phyloP scores from a whole-genome alignment of 2,888 invertebrate genomes.

The Cloeon dipterum region DNA sequence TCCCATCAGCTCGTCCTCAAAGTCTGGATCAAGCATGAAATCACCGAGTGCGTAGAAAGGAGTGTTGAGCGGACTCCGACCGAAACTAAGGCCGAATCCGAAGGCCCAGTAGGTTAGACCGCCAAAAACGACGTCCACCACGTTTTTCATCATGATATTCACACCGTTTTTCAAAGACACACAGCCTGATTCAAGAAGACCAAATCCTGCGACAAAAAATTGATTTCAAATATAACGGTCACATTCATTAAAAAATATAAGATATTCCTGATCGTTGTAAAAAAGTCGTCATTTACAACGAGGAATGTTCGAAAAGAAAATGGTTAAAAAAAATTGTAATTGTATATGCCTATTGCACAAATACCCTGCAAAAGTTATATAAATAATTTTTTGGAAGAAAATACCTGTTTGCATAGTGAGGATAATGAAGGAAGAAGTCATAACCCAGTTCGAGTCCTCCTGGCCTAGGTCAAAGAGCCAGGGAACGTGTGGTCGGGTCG shows the following conservation, averaged over 20 bases:
- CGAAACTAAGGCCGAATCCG: constrained; percentile 81
- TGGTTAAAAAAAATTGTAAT: too few species aligned
- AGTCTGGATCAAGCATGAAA: constrained; percentile 53
- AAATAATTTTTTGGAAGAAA: too few species aligned
- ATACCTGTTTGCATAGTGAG: constrained; percentile 88
- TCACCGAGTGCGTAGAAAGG: constrained; percentile 40
- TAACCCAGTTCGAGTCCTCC: constrained; percentile 74
- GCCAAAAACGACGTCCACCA: constrained; percentile 78
- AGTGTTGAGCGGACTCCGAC: constrained; percentile 39
- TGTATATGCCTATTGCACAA: too few species aligned
- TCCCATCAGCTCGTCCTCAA: constrained; percentile 38
- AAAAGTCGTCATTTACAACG: too few species aligned
- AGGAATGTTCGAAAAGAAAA: too few species aligned
- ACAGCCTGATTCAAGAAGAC: constrained; percentile 80
- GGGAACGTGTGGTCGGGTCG: not conserved
- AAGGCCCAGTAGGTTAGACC: constrained; percentile 88
- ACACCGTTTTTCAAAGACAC: constrained; percentile 87
- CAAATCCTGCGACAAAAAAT: constrained; percentile 49
- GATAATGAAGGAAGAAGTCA: constrained; percentile 72
- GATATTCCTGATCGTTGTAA: too few species aligned
- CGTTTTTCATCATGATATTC: constrained; percentile 95
- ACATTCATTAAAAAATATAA: too few species aligned
- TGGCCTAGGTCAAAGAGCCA: constrained; percentile 34
- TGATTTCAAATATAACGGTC: too few species aligned
- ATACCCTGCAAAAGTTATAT: too few species aligned